Percentiles rank a stretch among this genome's conserved stretches.
These are phyloP conservation scores for Thalpophila matura DNA, from an alignment of 2,888 invertebrate genomes.

Conservation along the genomic window DNA sequence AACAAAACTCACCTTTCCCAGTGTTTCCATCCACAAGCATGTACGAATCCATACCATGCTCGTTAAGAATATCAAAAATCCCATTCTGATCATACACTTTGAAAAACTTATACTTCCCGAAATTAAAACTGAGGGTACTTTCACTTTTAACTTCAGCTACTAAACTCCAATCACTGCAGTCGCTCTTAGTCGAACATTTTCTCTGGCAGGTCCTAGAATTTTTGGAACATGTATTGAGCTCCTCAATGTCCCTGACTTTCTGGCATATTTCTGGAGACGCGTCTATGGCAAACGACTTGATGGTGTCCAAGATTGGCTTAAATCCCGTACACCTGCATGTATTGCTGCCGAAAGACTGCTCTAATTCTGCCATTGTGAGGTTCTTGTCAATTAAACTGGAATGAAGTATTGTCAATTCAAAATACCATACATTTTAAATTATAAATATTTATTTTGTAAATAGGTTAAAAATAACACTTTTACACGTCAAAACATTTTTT, in stretches of 20 bases:
- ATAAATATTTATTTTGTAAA: too few species aligned
- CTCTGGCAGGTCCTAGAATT: constrained; percentile 70
- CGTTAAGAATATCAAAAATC: constrained; percentile 85
- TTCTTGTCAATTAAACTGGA: constrained; percentile 87
- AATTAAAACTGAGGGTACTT: constrained; percentile 84
- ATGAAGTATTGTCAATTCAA: constrained; percentile 4
- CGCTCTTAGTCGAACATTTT: constrained; percentile 72
- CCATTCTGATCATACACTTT: constrained; percentile 85
- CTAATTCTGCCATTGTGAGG: constrained; percentile 92
- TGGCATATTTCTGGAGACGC: constrained; percentile 88
- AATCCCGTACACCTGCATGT: constrained; percentile 96
- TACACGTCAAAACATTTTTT: too few species aligned
- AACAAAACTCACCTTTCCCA: constrained; percentile 91
- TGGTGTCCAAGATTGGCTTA: constrained; percentile 94
- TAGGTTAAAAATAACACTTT: too few species aligned
- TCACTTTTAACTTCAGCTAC: constrained; percentile 66
- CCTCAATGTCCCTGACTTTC: constrained; percentile 87
- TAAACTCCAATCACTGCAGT: constrained; percentile 77
- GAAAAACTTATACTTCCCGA: constrained; percentile 83
- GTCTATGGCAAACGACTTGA: constrained; percentile 93
- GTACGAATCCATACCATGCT: constrained; percentile 85
- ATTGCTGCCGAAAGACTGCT: constrained; percentile 94
- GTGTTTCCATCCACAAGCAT: constrained; percentile 93
- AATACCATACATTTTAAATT: too few species aligned
- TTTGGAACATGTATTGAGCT: constrained; percentile 72